Evolutionary conservation across 2,797 vertebrate species (phyloP), one percentile per base, ranked within the genome.

Genomic region (Rhinella marina): DNA sequence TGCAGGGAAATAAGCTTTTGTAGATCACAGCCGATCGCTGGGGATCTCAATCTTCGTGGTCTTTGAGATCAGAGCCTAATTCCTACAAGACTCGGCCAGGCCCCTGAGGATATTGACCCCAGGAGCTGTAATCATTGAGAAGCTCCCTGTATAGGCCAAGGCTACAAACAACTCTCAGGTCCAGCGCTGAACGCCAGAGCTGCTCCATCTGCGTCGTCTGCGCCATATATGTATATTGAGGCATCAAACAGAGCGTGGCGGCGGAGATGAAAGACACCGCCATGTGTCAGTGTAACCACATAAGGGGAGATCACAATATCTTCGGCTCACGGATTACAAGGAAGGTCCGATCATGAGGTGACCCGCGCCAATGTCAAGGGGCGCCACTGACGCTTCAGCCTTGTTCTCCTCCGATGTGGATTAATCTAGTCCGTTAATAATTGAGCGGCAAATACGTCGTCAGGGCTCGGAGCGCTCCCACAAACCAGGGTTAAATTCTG

Each of bases 401-500:
- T 7, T 16, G 6, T n/a, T 66, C 19, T 32, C 13, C 66, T 56
- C 70, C 66, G 2, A 73, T 41, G 27, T 16, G 9, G 59, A 84
- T 84, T 21, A 73, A 54, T 41, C 19, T 17, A 21, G 4, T 41
- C 5, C 3, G n/a, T 84, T 73, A 84, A 84, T 84, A 84, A 84
- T 84, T 84, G 23, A 73, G 50, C 68, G 1, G 52, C 48, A 57
- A 41, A 82, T 82, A 50, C n/a, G 52, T 7, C 16, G 25, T 84
- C 54, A 25, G 19, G 25, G 27, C 68, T 14, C 70, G 41, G 29
- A 64, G 13, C 17, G 64, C 13, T 23, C 41, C 61, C 23, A 13
- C 66, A 76, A 66, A 80, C 52, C 50, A 66, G 64, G 85, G 85
- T 81, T 86, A 81, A 86, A 70, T 70, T 48, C 57, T 68, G 77